phyloP scores from a whole-genome alignment of 2,113 vertebrate species.

The Origma solitaria region DNA sequence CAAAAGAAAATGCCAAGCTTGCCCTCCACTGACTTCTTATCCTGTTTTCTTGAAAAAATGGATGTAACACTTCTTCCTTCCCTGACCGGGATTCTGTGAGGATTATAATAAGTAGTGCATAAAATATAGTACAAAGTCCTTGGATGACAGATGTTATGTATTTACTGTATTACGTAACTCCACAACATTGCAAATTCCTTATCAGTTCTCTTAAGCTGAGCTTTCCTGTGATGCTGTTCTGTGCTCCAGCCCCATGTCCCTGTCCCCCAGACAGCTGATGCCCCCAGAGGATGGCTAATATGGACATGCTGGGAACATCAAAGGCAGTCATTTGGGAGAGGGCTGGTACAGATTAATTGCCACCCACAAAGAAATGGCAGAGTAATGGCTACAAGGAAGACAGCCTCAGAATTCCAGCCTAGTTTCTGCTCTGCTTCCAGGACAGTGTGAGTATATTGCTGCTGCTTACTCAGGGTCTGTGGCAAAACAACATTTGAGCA shows the following conservation, averaged over 20 bases:
- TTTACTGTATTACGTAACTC: constrained; percentile 25
- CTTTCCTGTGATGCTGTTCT: background rate
- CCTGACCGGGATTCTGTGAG: background rate
- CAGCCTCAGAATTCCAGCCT: background rate
- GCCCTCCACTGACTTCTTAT: background rate
- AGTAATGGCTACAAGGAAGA: background rate
- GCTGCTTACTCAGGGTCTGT: background rate
- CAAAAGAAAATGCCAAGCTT: background rate
- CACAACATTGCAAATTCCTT: background rate
- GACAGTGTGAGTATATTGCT: background rate
- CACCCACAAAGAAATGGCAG: constrained; percentile 9
- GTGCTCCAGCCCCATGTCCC: background rate
- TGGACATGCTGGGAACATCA: background rate
- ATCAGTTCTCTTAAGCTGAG: background rate
- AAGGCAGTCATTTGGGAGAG: constrained; percentile 5
- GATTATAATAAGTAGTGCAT: background rate
- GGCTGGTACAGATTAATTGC: constrained; percentile 34
- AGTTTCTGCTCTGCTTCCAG: background rate
- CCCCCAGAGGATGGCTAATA: background rate
- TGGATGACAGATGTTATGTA: constrained; percentile 1
- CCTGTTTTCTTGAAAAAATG: background rate
- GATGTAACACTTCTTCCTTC: background rate
- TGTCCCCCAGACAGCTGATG: background rate
- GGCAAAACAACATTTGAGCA: constrained; percentile 7
- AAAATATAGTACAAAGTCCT: background rate